Percentiles rank a stretch among this genome's conserved stretches.
Evolutionary conservation across 2,113 vertebrate species (phyloP).

Genomic region (Mustelus asterias): DNA sequence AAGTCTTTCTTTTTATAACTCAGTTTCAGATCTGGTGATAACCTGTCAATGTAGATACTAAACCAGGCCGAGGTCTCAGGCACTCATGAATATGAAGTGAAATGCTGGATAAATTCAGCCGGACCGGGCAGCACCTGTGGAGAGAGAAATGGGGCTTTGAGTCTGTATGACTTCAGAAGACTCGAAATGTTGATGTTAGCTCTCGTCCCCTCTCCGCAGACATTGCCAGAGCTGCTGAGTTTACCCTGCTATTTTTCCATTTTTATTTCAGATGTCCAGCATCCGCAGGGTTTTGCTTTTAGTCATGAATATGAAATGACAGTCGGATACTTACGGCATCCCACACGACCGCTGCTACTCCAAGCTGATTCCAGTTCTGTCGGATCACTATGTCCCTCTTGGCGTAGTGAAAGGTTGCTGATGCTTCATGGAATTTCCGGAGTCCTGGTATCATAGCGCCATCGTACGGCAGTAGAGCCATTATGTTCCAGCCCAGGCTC

Average conservation of each 20-base stretch:
- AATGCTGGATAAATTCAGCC: too few species aligned
- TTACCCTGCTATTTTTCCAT: too few species aligned
- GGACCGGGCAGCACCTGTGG: too few species aligned
- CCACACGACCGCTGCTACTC: slow-evolving; percentile 90
- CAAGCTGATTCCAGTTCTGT: slow-evolving; percentile 85
- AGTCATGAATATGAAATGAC: background rate
- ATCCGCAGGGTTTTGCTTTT: too few species aligned
- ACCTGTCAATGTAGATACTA: background rate
- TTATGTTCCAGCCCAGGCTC: slow-evolving; percentile 42
- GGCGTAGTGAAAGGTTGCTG: slow-evolving; percentile 66
- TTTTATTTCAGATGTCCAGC: too few species aligned
- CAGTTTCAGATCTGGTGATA: background rate
- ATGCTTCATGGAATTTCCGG: slow-evolving; percentile 71
- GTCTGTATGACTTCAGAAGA: too few species aligned
- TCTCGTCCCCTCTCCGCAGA: too few species aligned
- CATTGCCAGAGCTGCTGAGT: too few species aligned
- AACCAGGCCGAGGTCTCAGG: background rate
- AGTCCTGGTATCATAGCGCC: slow-evolving; percentile 53
- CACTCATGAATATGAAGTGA: background rate
- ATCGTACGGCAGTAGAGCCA: slow-evolving; percentile 83
- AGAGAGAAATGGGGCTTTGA: too few species aligned
- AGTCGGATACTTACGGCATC: slow-evolving; percentile 71
- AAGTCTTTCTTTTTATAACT: too few species aligned
- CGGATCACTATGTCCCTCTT: slow-evolving; percentile 61
- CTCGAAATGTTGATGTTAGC: too few species aligned